Percentiles rank a stretch among this genome's conserved stretches.
Evolutionary conservation across 2,113 vertebrate species (phyloP).

Genomic region (Microtus oregoni): DNA sequence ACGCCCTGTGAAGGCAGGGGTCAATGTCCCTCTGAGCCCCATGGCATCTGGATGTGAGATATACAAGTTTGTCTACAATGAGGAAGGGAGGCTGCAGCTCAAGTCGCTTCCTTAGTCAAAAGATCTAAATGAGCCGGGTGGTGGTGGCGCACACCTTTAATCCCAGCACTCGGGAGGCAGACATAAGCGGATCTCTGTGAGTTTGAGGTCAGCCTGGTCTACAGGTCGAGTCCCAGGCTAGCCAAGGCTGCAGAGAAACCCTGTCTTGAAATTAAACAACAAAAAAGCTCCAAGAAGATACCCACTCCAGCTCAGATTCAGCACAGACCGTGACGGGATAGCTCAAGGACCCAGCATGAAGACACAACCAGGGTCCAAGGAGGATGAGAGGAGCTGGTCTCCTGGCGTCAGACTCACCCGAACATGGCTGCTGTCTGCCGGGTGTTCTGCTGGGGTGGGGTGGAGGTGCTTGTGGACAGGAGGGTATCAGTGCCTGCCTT

Average conservation of each 20-base stretch:
- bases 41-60: not conserved
- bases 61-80: not conserved
- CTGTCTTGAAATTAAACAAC: too few species aligned
- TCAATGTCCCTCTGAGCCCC: not conserved
- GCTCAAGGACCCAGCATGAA: not conserved
- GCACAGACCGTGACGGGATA: not conserved
- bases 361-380: not conserved
- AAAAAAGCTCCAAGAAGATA: not conserved
- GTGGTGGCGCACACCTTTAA: too few species aligned
- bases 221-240: too few species aligned
- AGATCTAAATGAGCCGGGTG: not conserved
- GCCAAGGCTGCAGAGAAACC: too few species aligned
- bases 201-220: too few species aligned
- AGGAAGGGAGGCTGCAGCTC: not conserved
- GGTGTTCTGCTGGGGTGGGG: constrained; percentile 96
- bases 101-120: not conserved
- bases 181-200: too few species aligned
- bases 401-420: constrained; percentile 90
- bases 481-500: constrained; percentile 94
- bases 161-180: too few species aligned
- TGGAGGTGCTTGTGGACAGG: constrained; percentile 94
- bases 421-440: constrained; percentile 97
- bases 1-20: not conserved
- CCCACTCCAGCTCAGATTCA: not conserved
- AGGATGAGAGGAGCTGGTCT: not conserved